Percentiles rank a stretch among this genome's conserved stretches.
Conservation (phyloP, 2,888 invertebrate genomes). For the Dexiosoma caninum region DNA sequence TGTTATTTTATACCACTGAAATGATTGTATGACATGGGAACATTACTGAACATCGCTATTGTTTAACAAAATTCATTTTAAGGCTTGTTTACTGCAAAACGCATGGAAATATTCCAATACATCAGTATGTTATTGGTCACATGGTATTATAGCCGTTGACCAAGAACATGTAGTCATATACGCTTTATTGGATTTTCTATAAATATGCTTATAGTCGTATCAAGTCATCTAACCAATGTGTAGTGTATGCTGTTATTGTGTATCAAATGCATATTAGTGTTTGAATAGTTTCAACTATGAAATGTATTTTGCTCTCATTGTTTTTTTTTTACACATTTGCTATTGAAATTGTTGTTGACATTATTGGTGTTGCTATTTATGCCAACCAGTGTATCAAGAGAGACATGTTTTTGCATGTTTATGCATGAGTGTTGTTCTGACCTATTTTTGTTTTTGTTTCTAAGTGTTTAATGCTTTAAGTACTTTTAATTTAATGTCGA, state of each 20-base stretch:
- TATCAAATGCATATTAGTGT: conserved; percentile 18
- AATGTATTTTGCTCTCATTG: conserved; percentile 7
- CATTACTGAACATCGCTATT: background rate
- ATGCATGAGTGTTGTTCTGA: background rate
- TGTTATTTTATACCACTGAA: background rate
- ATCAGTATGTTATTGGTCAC: conserved; percentile 29
- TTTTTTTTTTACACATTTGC: background rate
- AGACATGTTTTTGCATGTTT: background rate
- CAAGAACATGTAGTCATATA: conserved; percentile 28
- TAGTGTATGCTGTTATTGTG: background rate
- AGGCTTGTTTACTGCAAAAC: background rate
- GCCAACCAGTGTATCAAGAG: background rate
- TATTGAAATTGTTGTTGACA: background rate
- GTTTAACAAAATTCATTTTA: background rate
- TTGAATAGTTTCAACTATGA: conserved; percentile 26
- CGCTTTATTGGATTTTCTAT: conserved; percentile 27
- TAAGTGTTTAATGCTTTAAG: conserved; percentile 48
- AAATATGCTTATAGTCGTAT: background rate
- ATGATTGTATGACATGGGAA: background rate
- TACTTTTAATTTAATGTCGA: conserved; percentile 37
- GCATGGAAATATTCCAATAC: background rate
- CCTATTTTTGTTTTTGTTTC: conserved; percentile 21
- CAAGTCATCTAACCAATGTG: background rate
- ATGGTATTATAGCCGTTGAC: conserved; percentile 41
- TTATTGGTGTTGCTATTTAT: conserved; percentile 17